Evolutionary conservation across 2,888 invertebrate genomes (phyloP).

Genomic region (Colletes collaris): DNA sequence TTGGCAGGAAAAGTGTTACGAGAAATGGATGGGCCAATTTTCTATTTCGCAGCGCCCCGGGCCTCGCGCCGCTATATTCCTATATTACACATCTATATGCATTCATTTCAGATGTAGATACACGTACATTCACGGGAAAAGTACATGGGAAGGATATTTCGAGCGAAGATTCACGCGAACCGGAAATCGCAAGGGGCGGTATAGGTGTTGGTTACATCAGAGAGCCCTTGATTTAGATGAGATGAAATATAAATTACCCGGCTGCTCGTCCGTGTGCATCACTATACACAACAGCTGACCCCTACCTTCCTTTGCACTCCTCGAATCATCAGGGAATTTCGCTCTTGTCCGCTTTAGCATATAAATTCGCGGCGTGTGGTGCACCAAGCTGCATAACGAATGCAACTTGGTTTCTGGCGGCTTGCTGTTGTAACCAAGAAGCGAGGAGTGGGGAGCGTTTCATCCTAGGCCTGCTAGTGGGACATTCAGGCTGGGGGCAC

Average conservation of each 20-base stretch:
- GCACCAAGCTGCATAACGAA: background rate
- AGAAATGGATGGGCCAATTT: conserved; percentile 81
- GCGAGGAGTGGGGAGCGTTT: too few relatives aligned
- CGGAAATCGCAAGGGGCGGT: conserved; percentile 24
- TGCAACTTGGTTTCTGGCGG: too few relatives aligned
- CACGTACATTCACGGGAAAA: conserved; percentile 12
- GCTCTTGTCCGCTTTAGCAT: background rate
- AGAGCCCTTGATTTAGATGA: conserved; percentile 60
- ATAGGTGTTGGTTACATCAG: conserved; percentile 25
- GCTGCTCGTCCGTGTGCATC: conserved; percentile 6
- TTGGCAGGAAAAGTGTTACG: conserved; percentile 74
- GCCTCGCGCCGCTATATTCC: conserved; percentile 61
- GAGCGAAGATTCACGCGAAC: background rate
- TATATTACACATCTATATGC: conserved; percentile 57
- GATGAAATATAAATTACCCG: conserved; percentile 65
- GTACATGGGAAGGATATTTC: conserved; percentile 19
- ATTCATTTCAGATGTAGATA: conserved; percentile 22
- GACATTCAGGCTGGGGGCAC: too few relatives aligned
- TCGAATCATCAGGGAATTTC: conserved; percentile 17
- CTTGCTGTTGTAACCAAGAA: too few relatives aligned
- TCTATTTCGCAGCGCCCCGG: conserved; percentile 73
- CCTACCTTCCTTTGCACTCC: background rate
- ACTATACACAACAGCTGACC: background rate
- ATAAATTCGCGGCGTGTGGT: conserved; percentile 8
- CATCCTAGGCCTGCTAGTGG: too few relatives aligned